Conservation (phyloP, 2,888 invertebrate species). For the Caenorhabditis drosophilae region DNA sequence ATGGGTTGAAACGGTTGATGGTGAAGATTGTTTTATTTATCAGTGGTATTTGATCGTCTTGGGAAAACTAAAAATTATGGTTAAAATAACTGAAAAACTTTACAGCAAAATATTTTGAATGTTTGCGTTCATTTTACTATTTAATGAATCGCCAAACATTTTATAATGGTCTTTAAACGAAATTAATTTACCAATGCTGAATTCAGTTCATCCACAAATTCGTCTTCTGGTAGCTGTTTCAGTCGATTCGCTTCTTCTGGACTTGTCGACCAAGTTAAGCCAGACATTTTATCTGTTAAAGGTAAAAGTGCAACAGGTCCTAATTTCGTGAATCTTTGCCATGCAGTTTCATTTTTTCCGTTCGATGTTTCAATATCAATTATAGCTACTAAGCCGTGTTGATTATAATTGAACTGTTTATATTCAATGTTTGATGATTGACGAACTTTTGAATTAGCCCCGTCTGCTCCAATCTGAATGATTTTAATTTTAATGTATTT, state of each 20-base stretch:
- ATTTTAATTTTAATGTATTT: too few species aligned
- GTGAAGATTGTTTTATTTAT: slow-evolving; percentile 61
- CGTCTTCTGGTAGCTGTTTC: slow-evolving; percentile 77
- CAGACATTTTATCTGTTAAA: slow-evolving; percentile 80
- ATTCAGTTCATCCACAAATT: slow-evolving; percentile 87
- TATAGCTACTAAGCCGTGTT: slow-evolving; percentile 90
- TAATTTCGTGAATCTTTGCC: slow-evolving; percentile 91
- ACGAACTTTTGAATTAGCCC: slow-evolving; percentile 85
- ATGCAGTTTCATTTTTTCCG: slow-evolving; percentile 83
- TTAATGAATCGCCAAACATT: too few species aligned
- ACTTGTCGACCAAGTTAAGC: slow-evolving; percentile 91
- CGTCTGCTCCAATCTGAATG: slow-evolving; percentile 89
- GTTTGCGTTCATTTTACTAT: too few species aligned
- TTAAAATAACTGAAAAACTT: too few species aligned
- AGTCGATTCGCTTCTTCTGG: slow-evolving; percentile 80
- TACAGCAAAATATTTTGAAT: too few species aligned
- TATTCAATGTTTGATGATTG: slow-evolving; percentile 82
- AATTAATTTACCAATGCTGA: slow-evolving; percentile 81
- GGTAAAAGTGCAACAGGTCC: slow-evolving; percentile 93
- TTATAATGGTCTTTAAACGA: too few species aligned
- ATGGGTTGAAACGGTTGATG: slow-evolving; percentile 48
- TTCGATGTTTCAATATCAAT: slow-evolving; percentile 75
- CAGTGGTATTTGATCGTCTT: slow-evolving; percentile 59
- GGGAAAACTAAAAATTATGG: slow-evolving; percentile 68
- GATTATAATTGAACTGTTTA: slow-evolving; percentile 83